Evolutionary conservation across 2,113 vertebrate species (phyloP).

Genomic region (Crocuta crocuta): DNA sequence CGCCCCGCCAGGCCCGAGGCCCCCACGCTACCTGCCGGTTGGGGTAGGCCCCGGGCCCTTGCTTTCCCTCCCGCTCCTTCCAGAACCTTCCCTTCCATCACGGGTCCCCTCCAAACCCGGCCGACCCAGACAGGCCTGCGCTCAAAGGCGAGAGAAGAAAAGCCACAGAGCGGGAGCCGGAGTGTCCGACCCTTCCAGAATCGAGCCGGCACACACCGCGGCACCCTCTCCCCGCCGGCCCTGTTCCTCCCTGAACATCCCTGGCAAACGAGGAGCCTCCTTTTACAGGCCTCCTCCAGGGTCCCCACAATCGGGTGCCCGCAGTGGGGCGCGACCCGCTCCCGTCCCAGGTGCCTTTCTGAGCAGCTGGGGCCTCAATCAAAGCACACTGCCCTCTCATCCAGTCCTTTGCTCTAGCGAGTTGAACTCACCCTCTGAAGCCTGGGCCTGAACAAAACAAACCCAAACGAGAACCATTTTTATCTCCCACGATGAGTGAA

Average conservation of each 20-base stretch:
- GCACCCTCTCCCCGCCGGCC: background rate
- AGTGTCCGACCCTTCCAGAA: background rate
- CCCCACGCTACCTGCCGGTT: background rate
- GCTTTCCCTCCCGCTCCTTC: background rate
- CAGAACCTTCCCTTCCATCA: slow-evolving; percentile 46
- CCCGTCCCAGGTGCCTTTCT: slow-evolving; percentile 56
- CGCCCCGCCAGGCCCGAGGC: background rate
- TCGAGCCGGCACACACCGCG: background rate
- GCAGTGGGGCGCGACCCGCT: background rate
- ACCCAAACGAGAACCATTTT: slow-evolving; percentile 81
- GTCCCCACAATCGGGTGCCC: slow-evolving; percentile 47
- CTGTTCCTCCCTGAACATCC: background rate
- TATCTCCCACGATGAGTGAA: slow-evolving; percentile 80
- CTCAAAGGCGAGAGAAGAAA: background rate
- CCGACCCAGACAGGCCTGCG: background rate
- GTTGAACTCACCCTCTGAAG: slow-evolving; percentile 69
- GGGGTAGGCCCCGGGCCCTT: background rate
- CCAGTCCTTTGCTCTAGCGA: slow-evolving; percentile 81
- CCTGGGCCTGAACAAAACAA: slow-evolving; percentile 77
- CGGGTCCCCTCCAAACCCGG: background rate
- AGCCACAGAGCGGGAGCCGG: background rate
- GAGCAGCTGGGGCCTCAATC: slow-evolving; percentile 80
- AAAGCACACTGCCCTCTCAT: slow-evolving; percentile 81
- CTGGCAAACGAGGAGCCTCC: background rate
- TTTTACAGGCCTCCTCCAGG: slow-evolving; percentile 39